Conservation (phyloP, 2,113 vertebrate genomes). For the Nothocercus nigrocapillus region DNA sequence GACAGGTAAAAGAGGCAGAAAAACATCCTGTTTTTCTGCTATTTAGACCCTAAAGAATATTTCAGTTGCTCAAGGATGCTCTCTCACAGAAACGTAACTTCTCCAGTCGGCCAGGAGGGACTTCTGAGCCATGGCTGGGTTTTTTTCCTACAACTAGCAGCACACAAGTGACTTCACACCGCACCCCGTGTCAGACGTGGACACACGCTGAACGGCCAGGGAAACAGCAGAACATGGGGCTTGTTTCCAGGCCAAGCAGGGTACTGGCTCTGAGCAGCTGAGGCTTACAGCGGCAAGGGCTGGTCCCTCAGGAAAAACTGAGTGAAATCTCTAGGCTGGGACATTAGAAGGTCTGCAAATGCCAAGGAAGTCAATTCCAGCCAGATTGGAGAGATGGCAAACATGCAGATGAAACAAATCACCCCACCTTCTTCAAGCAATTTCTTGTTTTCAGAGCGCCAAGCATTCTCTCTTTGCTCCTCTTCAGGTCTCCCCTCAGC, state of each 20-base stretch:
- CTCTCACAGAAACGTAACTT: background rate
- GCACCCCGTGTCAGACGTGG: fast-evolving
- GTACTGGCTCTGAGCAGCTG: background rate
- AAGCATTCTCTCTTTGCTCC: background rate
- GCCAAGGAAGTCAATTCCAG: background rate
- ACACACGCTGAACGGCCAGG: background rate
- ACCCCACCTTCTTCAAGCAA: background rate
- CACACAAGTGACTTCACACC: background rate
- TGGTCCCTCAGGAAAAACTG: background rate
- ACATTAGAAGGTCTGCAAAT: background rate
- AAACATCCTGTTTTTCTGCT: background rate
- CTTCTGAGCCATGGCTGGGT: background rate
- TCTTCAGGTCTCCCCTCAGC: background rate
- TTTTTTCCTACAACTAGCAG: background rate
- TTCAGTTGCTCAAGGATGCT: background rate
- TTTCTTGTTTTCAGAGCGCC: background rate
- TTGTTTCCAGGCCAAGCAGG: background rate
- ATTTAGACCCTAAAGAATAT: background rate
- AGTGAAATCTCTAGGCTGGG: background rate
- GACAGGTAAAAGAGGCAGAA: background rate
- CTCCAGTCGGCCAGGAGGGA: background rate
- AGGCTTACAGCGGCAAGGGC: background rate
- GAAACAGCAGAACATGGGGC: background rate
- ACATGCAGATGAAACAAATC: background rate
- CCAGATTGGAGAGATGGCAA: background rate